Evolutionary conservation across 1,140 invertebrate genomes (phyloP), one percentile per base, ranked within the genome.

Genomic region (Bombus confusus): DNA sequence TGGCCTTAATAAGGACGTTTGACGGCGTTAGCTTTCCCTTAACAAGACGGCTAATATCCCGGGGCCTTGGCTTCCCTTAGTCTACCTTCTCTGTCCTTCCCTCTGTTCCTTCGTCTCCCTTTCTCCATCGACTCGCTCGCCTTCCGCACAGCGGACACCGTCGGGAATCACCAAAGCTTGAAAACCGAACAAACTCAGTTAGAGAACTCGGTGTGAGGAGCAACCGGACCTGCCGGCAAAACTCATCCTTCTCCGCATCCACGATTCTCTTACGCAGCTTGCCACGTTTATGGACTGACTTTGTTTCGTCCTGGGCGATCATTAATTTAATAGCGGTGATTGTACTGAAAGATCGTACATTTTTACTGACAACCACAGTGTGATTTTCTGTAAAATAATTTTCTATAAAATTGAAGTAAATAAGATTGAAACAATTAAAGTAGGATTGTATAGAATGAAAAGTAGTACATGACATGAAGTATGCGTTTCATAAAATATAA

Each of bases 171-270:
- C 91, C 90, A 93, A 93, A 93, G 93, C 93, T 93, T 93, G 92
- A 94, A 93, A 93, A 94, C 89, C 93, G 92, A 94, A 94, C 92
- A 94, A 94, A 94, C 92, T 94, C 91, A 92, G 93, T 94, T 94
- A 94, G 89, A 91, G 91, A 92, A 92, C 91, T 92, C 84, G 86
- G 77, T 74, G 73, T 59, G 83, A 81, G 78, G 62, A 86, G 37
- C 66, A 69, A 77, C 83, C 43, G 73, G 77, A 78, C 84, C 83
- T 31, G 37, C 66, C 41, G 78, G 43, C 79, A 77, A 71, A 83
- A 84, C 75, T 43, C 73, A 41, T 57, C 73, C 85, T 83, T 47
- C 64, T 39, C 62, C 18, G 43, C 78, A 31, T 76, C 41, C 22
- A 4, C 52, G 28, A 72, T 76, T 82, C 80, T 59, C 69, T 81